A percentile compares a stretch with the other conserved stretches of the same genome.
These are phyloP conservation scores for Zygaena filipendulae DNA, from an alignment of 2,888 invertebrate genomes.

Conservation along the genomic window DNA sequence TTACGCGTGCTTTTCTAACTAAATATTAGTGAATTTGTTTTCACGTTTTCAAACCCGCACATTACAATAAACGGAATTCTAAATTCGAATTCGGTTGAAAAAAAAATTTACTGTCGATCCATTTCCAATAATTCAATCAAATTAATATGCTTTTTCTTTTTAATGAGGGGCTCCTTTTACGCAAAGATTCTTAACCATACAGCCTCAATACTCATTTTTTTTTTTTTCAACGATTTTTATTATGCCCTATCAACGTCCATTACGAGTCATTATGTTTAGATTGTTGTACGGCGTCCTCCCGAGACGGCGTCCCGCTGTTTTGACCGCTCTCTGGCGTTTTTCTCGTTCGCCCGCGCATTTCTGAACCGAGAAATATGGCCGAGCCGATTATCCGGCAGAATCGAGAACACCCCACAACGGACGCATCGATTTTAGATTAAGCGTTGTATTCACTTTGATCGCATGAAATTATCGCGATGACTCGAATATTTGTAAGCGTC, in stretches of 20 bases:
- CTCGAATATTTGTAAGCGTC: constrained; percentile 17
- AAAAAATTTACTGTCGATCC: constrained; percentile 6
- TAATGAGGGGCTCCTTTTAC: constrained; percentile 21
- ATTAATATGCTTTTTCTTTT: constrained; percentile 11
- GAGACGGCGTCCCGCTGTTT: constrained; percentile 39
- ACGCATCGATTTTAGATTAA: constrained; percentile 17
- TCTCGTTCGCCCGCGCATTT: constrained; percentile 19
- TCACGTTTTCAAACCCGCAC: no score
- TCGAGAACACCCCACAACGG: constrained; percentile 15
- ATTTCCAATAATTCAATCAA: constrained; percentile 5
- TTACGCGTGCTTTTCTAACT: no score
- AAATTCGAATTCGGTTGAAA: constrained; percentile 19
- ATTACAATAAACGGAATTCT: constrained; percentile 36
- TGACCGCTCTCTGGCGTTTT: constrained; percentile 21
- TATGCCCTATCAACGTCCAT: constrained; percentile 42
- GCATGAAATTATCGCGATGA: constrained; percentile 23
- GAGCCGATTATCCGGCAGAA: constrained; percentile 20
- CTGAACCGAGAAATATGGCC: constrained; percentile 16
- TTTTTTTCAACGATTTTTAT: constrained; percentile 28
- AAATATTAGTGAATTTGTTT: no score
- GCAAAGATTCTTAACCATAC: constrained; percentile 19
- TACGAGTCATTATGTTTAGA: constrained; percentile 50
- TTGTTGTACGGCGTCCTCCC: constrained; percentile 39
- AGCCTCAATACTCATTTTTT: no score
- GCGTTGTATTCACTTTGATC: constrained; percentile 23